These are phyloP conservation scores for Morone chrysops DNA, from an alignment of 2,113 vertebrate species.

Conservation along the genomic window DNA sequence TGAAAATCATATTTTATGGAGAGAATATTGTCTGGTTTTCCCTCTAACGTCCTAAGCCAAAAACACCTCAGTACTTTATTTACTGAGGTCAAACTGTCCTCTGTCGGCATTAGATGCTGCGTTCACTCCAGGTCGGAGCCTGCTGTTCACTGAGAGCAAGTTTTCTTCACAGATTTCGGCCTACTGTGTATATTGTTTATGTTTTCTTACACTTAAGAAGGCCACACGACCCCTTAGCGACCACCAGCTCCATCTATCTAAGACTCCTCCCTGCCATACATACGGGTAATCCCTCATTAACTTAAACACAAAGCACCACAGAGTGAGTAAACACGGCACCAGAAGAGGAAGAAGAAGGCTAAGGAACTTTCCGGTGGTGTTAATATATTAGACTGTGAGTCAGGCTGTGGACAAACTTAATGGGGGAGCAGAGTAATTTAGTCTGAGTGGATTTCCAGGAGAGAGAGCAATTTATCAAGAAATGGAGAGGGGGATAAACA, in stretches of 20 bases:
- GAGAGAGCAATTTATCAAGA: conserved; percentile 65
- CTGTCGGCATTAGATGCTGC: no score
- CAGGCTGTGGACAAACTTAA: conserved; percentile 59
- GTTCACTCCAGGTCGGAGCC: no score
- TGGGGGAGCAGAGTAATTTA: conserved; percentile 65
- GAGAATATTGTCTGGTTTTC: no score
- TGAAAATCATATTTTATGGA: no score
- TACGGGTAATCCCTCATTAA: conserved; percentile 8
- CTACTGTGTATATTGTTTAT: no score
- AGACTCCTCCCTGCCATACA: background rate
- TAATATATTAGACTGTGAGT: conserved; percentile 50
- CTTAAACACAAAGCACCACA: background rate
- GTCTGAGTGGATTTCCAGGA: conserved; percentile 67
- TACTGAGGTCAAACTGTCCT: no score
- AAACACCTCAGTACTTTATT: no score
- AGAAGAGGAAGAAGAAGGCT: conserved; percentile 5
- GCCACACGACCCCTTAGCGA: no score
- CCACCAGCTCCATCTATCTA: background rate
- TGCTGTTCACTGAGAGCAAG: no score
- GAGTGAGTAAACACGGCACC: conserved; percentile 52
- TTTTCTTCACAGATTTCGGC: no score
- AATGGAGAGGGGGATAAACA: conserved; percentile 24
- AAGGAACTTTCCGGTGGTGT: conserved; percentile 3
- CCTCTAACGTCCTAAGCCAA: no score
- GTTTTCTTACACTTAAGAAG: no score